Base-by-base conservation (phyloP, 2,113 vertebrate genomes). In the Phrynosoma platyrhinos region DNA sequence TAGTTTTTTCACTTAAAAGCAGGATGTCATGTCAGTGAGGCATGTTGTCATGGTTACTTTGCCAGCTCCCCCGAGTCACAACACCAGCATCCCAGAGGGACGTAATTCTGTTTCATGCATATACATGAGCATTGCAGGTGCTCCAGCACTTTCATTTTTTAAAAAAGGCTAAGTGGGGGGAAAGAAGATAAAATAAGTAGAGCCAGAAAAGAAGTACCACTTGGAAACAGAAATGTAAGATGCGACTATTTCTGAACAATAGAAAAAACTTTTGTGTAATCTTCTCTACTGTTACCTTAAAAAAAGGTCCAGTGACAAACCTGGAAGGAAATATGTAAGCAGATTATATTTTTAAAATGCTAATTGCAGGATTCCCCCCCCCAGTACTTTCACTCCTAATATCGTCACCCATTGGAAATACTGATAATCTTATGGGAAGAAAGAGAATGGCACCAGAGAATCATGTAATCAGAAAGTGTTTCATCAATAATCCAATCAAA, bases 31-130 rank as follows among this genome's bases (percentile, higher is more conserved):
- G 94, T 94, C 92, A 87, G 89, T 71, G 92, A 90, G 91, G 94
- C 86, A 79, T 1, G 97, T 97, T 97, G 97, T 97, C 97, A 97
- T 97, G 97, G 97, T 97, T 97, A 97, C 97, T 96, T 93, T 95
- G 91, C 91, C 93, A 92, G 94, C 92, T 97, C 97, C 96, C 96
- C 89, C 92, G 96, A 96, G 97, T 96, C 92, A 92, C 96, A 96
- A 95, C 95, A 96, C 95, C 95, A 95, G 91, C 93, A 95, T 97
- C 96, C 96, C 96, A 0, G 89, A 96, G 96, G 92, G 96, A 93
- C 95, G 93, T 96, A 94, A 96, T 95, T 96, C 92, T 86, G 91
- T 90, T 92, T 96, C 95, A 96, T 97, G 94, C 94, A 96, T 97
- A 97, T 97, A 92, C 91, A 97, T 97, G 90, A 88, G 86, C 93